Evolutionary conservation across 2,888 invertebrate genomes (phyloP).

Genomic region (Hoplodrina ambigua): DNA sequence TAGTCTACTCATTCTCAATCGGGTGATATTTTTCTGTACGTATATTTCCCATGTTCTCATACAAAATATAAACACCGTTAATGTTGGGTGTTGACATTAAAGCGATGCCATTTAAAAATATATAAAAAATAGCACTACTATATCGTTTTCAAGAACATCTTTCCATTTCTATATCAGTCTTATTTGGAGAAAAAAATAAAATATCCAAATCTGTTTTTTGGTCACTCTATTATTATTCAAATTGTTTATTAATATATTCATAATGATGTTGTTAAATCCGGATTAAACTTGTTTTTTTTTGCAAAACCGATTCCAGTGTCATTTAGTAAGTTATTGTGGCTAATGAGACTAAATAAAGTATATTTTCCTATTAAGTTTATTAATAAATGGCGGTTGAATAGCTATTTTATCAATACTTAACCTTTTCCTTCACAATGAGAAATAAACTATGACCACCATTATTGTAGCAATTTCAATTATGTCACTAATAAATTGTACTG

Average conservation of each 20-base stretch:
- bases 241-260: conserved; percentile 56
- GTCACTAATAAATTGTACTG: conserved; percentile 6
- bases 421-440: conserved; percentile 15
- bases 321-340: conserved; percentile 3
- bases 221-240: conserved; percentile 62
- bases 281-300: conserved; percentile 55
- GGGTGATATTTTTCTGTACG: not conserved
- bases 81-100: not conserved
- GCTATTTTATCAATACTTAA: not conserved
- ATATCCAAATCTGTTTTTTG: conserved; percentile 36
- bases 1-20: no score
- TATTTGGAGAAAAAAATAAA: conserved; percentile 2
- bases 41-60: not conserved
- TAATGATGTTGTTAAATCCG: conserved; percentile 62
- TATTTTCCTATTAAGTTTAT: not conserved
- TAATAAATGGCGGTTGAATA: not conserved
- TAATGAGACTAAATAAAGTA: not conserved
- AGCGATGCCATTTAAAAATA: not conserved
- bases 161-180: not conserved
- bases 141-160: not conserved
- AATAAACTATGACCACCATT: not conserved
- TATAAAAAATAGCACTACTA: no score
- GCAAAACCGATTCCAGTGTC: conserved; percentile 28
- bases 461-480: conserved; percentile 7
- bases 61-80: not conserved